These are phyloP conservation scores for Barnardius zonarius DNA, from an alignment of 2,113 vertebrate genomes.

Conservation along the genomic window DNA sequence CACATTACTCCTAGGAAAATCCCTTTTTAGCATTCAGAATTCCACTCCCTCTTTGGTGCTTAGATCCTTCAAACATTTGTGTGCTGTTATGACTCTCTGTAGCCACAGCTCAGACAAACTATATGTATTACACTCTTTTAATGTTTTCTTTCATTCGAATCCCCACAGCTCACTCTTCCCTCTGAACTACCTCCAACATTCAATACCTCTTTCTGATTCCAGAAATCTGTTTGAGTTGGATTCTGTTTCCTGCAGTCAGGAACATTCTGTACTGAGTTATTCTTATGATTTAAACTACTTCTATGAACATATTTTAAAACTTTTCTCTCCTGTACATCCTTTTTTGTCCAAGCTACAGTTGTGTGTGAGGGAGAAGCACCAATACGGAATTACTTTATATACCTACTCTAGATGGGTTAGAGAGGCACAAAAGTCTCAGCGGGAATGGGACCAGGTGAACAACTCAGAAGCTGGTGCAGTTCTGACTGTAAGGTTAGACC, in stretches of 20 bases:
- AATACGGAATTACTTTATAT: background rate
- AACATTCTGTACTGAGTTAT: slow-evolving; percentile 34
- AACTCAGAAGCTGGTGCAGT: background rate
- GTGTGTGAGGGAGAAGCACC: background rate
- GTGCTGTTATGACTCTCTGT: background rate
- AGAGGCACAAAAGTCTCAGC: background rate
- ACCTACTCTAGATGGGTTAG: background rate
- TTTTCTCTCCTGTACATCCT: background rate
- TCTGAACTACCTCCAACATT: background rate
- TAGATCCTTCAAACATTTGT: background rate
- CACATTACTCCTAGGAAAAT: background rate
- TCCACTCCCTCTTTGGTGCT: background rate
- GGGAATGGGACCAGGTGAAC: background rate
- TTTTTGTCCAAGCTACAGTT: background rate
- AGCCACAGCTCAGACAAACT: background rate
- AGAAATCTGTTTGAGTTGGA: background rate
- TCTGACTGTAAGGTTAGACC: background rate
- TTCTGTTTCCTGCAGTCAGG: background rate
- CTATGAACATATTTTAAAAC: background rate
- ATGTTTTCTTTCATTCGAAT: background rate
- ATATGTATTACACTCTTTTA: background rate
- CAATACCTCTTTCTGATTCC: background rate
- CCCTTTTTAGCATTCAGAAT: background rate
- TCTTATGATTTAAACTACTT: background rate
- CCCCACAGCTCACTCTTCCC: background rate